Conservation (phyloP, 30 jellyfish, hydroid and myxozoan genomes). For the Cassiopea andromeda region DNA sequence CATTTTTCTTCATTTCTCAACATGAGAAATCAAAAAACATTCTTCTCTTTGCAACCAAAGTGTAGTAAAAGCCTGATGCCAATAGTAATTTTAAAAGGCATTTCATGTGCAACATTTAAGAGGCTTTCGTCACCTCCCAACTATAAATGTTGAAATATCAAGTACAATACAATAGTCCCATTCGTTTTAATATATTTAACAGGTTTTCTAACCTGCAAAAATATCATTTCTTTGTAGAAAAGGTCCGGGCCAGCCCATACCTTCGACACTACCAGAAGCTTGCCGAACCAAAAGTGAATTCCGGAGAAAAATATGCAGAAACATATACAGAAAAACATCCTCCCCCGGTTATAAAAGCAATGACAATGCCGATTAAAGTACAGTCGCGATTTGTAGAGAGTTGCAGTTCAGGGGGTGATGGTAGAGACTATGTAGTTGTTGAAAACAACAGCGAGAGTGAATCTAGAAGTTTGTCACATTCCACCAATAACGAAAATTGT, state of each 20-base stretch:
- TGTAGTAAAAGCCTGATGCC: no score
- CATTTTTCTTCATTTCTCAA: no score
- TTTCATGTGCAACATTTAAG: no score
- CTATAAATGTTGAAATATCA: no score
- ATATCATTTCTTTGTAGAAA: constrained; percentile 7
- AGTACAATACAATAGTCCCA: no score
- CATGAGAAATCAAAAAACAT: no score
- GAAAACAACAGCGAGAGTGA: constrained; percentile 2
- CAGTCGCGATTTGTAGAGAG: background rate
- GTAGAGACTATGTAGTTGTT: background rate
- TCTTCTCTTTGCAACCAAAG: no score
- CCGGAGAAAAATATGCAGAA: constrained; percentile 1
- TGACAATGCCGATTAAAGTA: background rate
- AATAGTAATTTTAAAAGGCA: no score
- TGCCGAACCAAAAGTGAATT: background rate
- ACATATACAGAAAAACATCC: background rate
- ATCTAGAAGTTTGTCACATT: background rate
- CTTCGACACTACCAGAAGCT: constrained; percentile 29
- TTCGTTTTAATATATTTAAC: no score
- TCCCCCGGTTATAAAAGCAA: background rate
- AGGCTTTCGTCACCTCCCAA: no score
- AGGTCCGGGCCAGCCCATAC: constrained; percentile 42
- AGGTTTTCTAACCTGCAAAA: background rate
- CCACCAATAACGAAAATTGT: background rate
- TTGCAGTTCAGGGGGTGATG: background rate